Evolutionary conservation across 2,113 vertebrate species (phyloP), one percentile per base, ranked within the genome.

Genomic region (Oreotrochilus melanogaster): DNA sequence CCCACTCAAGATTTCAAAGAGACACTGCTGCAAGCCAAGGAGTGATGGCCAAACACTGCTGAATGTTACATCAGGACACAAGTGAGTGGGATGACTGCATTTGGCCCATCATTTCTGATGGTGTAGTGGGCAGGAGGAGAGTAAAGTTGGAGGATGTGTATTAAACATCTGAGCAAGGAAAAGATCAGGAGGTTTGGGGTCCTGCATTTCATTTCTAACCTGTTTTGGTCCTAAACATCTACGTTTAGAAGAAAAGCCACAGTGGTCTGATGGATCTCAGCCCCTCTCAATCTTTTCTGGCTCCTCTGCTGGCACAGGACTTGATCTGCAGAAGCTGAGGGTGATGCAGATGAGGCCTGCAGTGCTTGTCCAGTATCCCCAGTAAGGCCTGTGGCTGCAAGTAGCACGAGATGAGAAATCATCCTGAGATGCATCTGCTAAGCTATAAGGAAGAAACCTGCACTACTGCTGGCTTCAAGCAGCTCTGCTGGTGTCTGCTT

Each of bases 381-480:
- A 73, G 78, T 67, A 81, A 73, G 33, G 31, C 11, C 80, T 61
- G 53, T 78, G 66, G 30, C 78, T 91, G 45, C 24, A 95, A 71
- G 39, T 65, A 72, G 89, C 39, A 28, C 57, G 74, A 86, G 31
- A 70, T 51, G 25, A 84, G 57, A 94, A 92, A 42, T 74, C 75
- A 67, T 60, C 78, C 48, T 86, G 61, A 95, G 62, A 57, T 62
- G 54, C 47, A 70, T 45, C 51, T 84, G 64, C 82, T 80, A 86
- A 92, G 56, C 42, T 93, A 27, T 57, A 88, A 66, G 31, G 48
- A 92, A 92, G 74, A 93, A 96, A 83, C 18, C n/a, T 75, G 56
- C 78, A 61, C 62, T 82, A 54, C 21, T 76, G 51, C 50, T 95
- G 82, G 85, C 88, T 94, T 95, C 71, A 79, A 83, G 85, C 62